phyloP scores from a whole-genome alignment of 2,888 invertebrate genomes.

The Acleris laterana region DNA sequence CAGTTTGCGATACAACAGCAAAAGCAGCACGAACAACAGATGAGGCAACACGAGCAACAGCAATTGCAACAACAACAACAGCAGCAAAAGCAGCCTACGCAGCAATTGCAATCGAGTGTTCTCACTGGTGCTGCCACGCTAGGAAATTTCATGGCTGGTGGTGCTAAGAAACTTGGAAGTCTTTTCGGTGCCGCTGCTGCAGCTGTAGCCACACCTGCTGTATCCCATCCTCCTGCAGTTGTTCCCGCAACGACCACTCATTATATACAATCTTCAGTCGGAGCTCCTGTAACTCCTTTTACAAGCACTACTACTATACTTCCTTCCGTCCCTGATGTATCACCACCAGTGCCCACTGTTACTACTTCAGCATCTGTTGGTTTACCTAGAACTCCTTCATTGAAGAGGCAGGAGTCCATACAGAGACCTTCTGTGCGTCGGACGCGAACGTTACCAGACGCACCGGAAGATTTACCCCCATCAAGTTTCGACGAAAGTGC shows the following conservation, averaged over 20 bases:
- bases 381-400: slow-evolving; percentile 73
- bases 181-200: slow-evolving; percentile 80
- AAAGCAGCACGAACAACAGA: slow-evolving; percentile 47
- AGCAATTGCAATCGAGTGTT: slow-evolving; percentile 73
- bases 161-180: slow-evolving; percentile 79
- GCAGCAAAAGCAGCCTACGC: slow-evolving; percentile 66
- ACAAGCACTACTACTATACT: slow-evolving; percentile 63
- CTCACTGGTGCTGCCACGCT: slow-evolving; percentile 77
- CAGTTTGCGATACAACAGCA: slow-evolving; percentile 52
- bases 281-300: slow-evolving; percentile 65
- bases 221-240: slow-evolving; percentile 54
- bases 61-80: slow-evolving; percentile 58
- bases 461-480: slow-evolving; percentile 73
- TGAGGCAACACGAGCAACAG: slow-evolving; percentile 54
- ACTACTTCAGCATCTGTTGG: slow-evolving; percentile 65
- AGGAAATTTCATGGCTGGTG: slow-evolving; percentile 79
- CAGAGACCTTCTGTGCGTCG: slow-evolving; percentile 79
- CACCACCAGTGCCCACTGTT: slow-evolving; percentile 64
- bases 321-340: slow-evolving; percentile 74
- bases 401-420: slow-evolving; percentile 80
- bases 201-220: slow-evolving; percentile 67
- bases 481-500: slow-evolving; percentile 81
- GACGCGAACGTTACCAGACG: slow-evolving; percentile 76
- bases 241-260: slow-evolving; percentile 51
- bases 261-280: slow-evolving; percentile 58